Evolutionary conservation across 2,113 vertebrate genomes (phyloP).

Genomic region (Sigmodon hispidus): DNA sequence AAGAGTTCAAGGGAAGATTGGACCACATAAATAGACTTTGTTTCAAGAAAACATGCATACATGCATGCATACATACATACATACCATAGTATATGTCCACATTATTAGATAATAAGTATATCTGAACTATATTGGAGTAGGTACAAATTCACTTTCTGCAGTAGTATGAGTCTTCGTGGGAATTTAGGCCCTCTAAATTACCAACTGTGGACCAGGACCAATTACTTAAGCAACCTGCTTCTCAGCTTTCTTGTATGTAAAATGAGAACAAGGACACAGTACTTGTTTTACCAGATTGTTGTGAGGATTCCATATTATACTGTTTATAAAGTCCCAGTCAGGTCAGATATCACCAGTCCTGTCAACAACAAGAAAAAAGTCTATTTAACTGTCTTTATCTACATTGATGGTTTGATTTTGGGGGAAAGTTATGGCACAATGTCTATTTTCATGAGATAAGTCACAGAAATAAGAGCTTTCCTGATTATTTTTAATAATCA

Average conservation of each 20-base stretch:
- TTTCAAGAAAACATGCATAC: not conserved
- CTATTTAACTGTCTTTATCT: not conserved
- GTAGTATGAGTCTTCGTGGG: not conserved
- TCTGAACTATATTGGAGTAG: not conserved
- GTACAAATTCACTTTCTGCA: not conserved
- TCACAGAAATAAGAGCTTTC: conserved; percentile 18
- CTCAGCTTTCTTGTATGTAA: conserved; percentile 25
- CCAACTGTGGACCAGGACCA: not conserved
- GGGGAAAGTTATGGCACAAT: not conserved
- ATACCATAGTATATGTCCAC: not conserved
- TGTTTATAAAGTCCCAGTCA: not conserved
- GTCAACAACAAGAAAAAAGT: conserved; percentile 23
- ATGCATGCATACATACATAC: not conserved
- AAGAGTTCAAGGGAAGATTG: not conserved
- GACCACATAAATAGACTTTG: not conserved
- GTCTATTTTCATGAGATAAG: conserved; percentile 19
- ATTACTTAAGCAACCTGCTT: conserved; percentile 25
- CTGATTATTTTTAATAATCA: conserved; percentile 11
- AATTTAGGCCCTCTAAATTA: not conserved
- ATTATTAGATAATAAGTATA: not conserved
- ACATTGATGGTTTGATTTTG: conserved; percentile 39
- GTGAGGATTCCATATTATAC: conserved; percentile 7
- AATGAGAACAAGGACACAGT: not conserved
- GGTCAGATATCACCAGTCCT: not conserved
- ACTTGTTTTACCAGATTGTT: conserved; percentile 27